Evolutionary conservation across 2,113 vertebrate genomes (phyloP).

Genomic region (Pandion haliaetus): DNA sequence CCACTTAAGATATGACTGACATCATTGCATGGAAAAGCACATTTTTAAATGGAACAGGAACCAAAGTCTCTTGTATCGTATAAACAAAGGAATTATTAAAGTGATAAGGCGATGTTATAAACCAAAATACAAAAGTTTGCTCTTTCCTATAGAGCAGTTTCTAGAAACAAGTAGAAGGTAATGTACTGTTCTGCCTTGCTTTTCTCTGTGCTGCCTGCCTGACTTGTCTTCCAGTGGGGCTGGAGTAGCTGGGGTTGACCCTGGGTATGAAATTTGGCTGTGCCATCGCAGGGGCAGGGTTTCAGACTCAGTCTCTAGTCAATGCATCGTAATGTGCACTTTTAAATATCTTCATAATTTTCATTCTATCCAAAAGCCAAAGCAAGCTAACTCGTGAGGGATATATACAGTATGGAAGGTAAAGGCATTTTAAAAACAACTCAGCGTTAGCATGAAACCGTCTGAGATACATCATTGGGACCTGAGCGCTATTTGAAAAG

Average conservation of each 20-base stretch:
- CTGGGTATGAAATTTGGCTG: background rate
- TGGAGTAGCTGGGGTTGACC: background rate
- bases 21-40: background rate
- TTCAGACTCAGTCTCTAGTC: background rate
- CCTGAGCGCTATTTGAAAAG: fast-evolving
- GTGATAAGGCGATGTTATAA: background rate
- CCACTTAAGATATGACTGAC: background rate
- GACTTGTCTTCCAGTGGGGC: background rate
- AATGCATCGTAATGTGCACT: fast-evolving
- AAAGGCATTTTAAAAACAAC: background rate
- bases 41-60: slow-evolving; percentile 16
- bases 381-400: background rate
- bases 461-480: background rate
- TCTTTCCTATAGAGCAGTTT: background rate
- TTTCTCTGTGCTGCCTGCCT: background rate
- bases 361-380: background rate
- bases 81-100: background rate
- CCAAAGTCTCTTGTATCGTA: background rate
- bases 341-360: background rate
- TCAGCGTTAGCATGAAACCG: background rate
- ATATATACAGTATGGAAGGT: background rate
- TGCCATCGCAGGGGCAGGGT: too few species aligned
- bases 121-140: background rate
- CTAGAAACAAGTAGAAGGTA: background rate
- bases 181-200: background rate